Evolutionary conservation across 2,113 vertebrate genomes (phyloP).

Genomic region (Clarias macrocephalus): DNA sequence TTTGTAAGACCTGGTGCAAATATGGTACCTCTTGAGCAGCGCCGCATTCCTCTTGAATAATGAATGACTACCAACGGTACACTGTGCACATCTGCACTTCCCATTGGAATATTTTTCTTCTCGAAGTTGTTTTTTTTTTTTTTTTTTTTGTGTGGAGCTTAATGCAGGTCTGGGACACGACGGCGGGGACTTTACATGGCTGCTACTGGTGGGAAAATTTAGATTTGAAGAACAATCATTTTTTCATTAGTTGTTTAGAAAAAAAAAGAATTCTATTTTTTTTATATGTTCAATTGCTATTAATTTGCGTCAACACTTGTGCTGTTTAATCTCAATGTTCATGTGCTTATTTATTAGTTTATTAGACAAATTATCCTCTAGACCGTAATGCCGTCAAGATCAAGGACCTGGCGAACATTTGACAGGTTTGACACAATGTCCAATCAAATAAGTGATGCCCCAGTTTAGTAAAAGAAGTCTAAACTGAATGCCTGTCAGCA

Average conservation of each 20-base stretch:
- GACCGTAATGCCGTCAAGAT: constrained; percentile 14
- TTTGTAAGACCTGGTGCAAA: background rate
- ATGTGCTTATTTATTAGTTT: background rate
- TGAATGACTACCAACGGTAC: background rate
- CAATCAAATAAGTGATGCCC: constrained; percentile 21
- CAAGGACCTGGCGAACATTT: background rate
- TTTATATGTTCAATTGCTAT: background rate
- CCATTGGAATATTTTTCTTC: background rate
- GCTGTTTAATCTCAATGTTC: background rate
- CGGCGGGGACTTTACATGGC: background rate
- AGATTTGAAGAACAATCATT: background rate
- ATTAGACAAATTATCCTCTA: background rate
- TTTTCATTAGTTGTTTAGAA: background rate
- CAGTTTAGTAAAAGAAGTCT: constrained; percentile 26
- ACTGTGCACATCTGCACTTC: background rate
- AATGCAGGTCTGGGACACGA: background rate
- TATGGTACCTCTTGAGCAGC: background rate
- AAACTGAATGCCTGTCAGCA: constrained; percentile 17
- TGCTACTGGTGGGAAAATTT: background rate
- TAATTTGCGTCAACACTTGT: background rate
- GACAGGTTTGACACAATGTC: constrained; percentile 8
- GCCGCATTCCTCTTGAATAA: background rate
- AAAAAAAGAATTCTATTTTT: background rate
- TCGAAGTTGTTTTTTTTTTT: background rate
- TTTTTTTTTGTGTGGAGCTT: background rate